Base-by-base conservation (phyloP, 1,140 invertebrate genomes). In the Diorhabda carinulata region DNA sequence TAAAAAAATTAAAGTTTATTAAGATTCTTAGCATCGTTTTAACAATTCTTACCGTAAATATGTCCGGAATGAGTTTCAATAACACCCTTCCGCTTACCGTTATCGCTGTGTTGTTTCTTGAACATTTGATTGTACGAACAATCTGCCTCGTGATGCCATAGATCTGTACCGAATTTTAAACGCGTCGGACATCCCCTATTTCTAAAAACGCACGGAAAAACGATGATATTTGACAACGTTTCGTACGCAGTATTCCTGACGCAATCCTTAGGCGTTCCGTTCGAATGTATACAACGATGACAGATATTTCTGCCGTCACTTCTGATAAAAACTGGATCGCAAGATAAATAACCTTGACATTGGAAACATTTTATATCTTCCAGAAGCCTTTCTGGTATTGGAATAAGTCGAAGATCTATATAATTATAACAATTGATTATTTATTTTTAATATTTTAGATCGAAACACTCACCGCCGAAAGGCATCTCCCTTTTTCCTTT, bases 11-110 rank as follows among this genome's bases (percentile, higher is more conserved):
- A 25, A 25, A 25, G 25, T 25, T 25, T 25, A 25, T 25, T 25
- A 25, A 25, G 25, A 25, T 25, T 25, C 25, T 25, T 25, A 25
- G 25, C 25, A 25, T 25, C 25, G 25, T 25, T 25, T 25, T 25
- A 25, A 25, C 25, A 25, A 25, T 1, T 1, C 25, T 25, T 25
- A 25, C 74, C 78, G 66, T 74, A 80, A 44, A 77, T 71, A 57
- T 78, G 78, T 1, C 79, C 78, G 1, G 76, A 73, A 52, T 76
- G 74, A 0, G 78, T 80, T 64, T 74, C 58, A 4, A 80, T 76
- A 6, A 80, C 69, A 2, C 79, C 79, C 59, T 74, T 73, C 8
- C 71, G 61, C 45, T 73, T 75, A 25, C 57, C 52, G 52, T 61
- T 64, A 3, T 25, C 25, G 57, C 58, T 64, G 47, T 70, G 25